These are phyloP conservation scores for Rhogogaster chlorosoma DNA, from an alignment of 2,888 invertebrate genomes.

Conservation along the genomic window DNA sequence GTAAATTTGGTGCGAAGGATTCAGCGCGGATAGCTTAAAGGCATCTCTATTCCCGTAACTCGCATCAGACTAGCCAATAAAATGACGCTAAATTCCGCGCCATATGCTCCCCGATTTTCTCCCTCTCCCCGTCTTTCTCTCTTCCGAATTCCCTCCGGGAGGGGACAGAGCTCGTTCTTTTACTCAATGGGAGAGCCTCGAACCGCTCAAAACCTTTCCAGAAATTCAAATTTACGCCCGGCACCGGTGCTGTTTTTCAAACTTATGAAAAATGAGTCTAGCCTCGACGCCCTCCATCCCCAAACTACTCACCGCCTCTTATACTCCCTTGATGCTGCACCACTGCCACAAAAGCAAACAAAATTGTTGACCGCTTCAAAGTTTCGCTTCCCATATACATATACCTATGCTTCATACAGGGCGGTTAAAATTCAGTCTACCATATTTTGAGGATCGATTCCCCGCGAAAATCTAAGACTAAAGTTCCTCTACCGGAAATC, in stretches of 20 bases:
- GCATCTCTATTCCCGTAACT: not conserved
- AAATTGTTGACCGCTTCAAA: constrained; percentile 64
- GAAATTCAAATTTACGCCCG: constrained; percentile 75
- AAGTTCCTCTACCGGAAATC: no score
- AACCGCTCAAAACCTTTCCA: constrained; percentile 62
- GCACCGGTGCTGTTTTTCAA: constrained; percentile 67
- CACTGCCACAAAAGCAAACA: constrained; percentile 61
- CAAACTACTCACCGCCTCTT: constrained; percentile 23
- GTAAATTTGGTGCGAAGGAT: constrained; percentile 22
- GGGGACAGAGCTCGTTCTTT: not conserved
- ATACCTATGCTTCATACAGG: not conserved
- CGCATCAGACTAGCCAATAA: constrained; percentile 54
- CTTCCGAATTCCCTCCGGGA: not conserved
- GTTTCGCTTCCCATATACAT: constrained; percentile 30
- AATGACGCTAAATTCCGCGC: constrained; percentile 71
- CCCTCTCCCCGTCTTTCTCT: not conserved
- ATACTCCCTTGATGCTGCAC: constrained; percentile 1
- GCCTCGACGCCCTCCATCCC: constrained; percentile 54
- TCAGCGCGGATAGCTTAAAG: not conserved
- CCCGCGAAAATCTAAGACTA: no score
- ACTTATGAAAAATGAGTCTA: constrained; percentile 75
- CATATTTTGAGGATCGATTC: no score
- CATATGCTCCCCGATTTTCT: constrained; percentile 66
- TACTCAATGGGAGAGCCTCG: constrained; percentile 48
- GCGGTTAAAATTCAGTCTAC: no score